Evolutionary conservation across 2,888 invertebrate genomes (phyloP).

Genomic region (Papilio protenor): DNA sequence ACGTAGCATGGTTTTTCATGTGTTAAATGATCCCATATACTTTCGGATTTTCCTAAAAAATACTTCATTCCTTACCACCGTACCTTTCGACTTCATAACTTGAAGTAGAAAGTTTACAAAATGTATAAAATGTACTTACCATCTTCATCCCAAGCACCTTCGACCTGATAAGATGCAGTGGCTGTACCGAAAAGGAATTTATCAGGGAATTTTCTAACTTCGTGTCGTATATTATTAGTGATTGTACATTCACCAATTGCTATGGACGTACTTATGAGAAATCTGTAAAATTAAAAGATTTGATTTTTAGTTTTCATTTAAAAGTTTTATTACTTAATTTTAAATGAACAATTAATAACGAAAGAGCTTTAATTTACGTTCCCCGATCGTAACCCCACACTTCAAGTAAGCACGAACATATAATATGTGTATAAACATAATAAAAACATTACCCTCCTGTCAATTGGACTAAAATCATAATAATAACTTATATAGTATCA

Average conservation of each 20-base stretch:
- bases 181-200: conserved; percentile 49
- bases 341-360: too few relatives aligned
- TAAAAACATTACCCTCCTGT: neutral
- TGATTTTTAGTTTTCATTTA: too few relatives aligned
- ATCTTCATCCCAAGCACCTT: conserved; percentile 80
- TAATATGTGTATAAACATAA: too few relatives aligned
- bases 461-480: neutral
- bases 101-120: neutral
- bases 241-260: neutral
- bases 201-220: conserved; percentile 59
- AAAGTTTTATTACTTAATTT: too few relatives aligned
- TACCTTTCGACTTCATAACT: too few relatives aligned
- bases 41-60: conserved; percentile 76
- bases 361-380: too few relatives aligned
- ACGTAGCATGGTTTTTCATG: conserved; percentile 76
- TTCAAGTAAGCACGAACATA: too few relatives aligned
- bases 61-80: too few relatives aligned
- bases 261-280: neutral
- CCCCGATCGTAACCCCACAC: too few relatives aligned
- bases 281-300: neutral
- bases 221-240: conserved; percentile 42
- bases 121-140: conserved; percentile 56
- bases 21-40: conserved; percentile 85
- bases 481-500: neutral
- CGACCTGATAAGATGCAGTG: conserved; percentile 78